A percentile compares a stretch with the other conserved stretches of the same genome.
Evolutionary conservation across 2,113 vertebrate genomes (phyloP).

Genomic region (Rhinoptilus africanus): DNA sequence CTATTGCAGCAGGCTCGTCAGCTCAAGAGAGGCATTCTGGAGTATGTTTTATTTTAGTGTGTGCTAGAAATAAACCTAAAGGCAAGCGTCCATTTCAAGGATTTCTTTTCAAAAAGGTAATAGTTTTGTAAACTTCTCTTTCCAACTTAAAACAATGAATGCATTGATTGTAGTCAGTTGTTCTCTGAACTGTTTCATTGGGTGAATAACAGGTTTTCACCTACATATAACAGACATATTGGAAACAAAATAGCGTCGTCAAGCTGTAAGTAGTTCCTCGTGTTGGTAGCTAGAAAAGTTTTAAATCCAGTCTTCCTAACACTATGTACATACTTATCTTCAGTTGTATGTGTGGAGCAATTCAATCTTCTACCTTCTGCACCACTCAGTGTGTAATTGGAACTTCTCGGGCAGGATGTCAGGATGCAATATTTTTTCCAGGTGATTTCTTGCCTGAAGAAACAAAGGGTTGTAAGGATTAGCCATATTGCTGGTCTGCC

Average conservation of each 20-base stretch:
- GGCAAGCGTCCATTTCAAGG: neutral
- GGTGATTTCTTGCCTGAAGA: neutral
- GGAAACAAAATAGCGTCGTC: neutral
- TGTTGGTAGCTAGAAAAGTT: neutral
- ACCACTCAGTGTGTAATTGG: neutral
- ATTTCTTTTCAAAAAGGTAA: neutral
- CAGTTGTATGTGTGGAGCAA: fast-evolving
- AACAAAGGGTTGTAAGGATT: neutral
- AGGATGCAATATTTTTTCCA: neutral
- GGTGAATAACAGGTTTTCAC: neutral
- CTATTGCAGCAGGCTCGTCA: neutral
- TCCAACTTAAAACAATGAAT: neutral
- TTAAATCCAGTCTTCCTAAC: neutral
- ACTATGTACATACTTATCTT: neutral
- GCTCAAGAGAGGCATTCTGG: neutral
- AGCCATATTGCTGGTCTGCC: neutral
- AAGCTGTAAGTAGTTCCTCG: neutral
- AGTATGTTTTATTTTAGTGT: neutral
- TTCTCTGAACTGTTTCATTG: neutral
- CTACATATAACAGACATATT: neutral
- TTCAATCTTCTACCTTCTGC: neutral
- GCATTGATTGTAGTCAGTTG: neutral
- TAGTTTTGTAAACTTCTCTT: neutral
- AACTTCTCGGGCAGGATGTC: neutral
- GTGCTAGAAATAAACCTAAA: neutral